phyloP scores from a whole-genome alignment of 1,140 invertebrate genomes.

The Potamilus streckersoni region DNA sequence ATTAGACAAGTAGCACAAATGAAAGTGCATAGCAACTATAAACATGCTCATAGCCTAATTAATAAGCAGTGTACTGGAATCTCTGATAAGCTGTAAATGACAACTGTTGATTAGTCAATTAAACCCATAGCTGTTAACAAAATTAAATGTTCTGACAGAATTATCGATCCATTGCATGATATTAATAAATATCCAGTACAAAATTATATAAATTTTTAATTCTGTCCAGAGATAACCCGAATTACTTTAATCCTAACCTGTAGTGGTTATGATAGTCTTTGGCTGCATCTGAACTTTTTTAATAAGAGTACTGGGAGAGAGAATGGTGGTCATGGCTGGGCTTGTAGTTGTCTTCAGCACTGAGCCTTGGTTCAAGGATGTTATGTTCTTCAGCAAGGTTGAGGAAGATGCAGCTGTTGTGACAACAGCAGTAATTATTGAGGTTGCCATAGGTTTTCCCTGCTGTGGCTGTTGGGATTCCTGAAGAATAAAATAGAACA shows the following conservation, averaged over 20 bases:
- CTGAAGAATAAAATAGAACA: too few species aligned
- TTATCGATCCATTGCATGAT: background rate
- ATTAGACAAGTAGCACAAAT: too few species aligned
- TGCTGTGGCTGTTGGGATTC: too few species aligned
- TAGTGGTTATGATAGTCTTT: constrained; percentile 47
- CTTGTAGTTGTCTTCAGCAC: constrained; percentile 31
- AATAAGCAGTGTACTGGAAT: too few species aligned
- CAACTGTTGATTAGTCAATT: too few species aligned
- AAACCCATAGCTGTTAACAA: too few species aligned
- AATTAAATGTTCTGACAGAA: background rate
- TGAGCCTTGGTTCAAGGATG: constrained; percentile 19
- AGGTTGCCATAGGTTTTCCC: constrained; percentile 26
- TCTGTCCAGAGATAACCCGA: background rate
- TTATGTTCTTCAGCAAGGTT: constrained; percentile 46
- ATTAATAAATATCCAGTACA: background rate
- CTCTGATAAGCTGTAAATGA: too few species aligned
- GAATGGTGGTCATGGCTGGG: constrained; percentile 35
- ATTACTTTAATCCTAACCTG: constrained; percentile 18
- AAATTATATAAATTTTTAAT: background rate
- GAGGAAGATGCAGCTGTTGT: constrained; percentile 32
- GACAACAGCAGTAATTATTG: constrained; percentile 40
- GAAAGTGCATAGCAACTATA: too few species aligned
- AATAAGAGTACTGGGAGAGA: constrained; percentile 47
- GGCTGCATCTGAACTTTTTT: constrained; percentile 54
- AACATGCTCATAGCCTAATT: too few species aligned